phyloP scores from a whole-genome alignment of 1,140 invertebrate genomes.

The Neotoxoptera formosana region DNA sequence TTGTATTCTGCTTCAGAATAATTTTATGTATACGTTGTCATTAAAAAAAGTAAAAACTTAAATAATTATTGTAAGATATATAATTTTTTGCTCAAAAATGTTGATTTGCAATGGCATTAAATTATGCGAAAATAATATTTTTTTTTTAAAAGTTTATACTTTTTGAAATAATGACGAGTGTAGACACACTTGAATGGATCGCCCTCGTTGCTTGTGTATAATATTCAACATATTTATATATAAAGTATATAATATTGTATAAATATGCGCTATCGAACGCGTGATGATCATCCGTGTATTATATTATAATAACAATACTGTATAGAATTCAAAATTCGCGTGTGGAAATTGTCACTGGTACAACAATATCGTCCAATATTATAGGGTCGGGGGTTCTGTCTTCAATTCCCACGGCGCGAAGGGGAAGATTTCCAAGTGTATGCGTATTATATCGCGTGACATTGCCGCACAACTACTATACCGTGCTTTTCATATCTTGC shows the following conservation, averaged over 20 bases:
- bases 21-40: too few species aligned
- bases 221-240: neutral
- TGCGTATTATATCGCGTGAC: slow-evolving; percentile 49
- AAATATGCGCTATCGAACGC: neutral
- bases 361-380: slow-evolving; percentile 11
- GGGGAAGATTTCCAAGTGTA: slow-evolving; percentile 44
- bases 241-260: too few species aligned
- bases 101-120: neutral
- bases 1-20: too few species aligned
- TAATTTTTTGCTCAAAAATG: neutral
- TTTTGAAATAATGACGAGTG: neutral
- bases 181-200: neutral
- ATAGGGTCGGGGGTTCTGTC: neutral
- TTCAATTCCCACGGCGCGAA: slow-evolving; percentile 34
- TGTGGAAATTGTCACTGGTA: slow-evolving; percentile 38
- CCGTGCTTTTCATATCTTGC: neutral
- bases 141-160: neutral
- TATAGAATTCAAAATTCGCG: slow-evolving; percentile 21
- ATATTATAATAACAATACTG: neutral
- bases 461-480: neutral
- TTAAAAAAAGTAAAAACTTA: too few species aligned
- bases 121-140: neutral
- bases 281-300: neutral
- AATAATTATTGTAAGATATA: too few species aligned
- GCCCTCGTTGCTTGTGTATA: neutral